These are phyloP conservation scores for Thymallus thymallus DNA, from an alignment of 2,113 vertebrate genomes.

Conservation along the genomic window DNA sequence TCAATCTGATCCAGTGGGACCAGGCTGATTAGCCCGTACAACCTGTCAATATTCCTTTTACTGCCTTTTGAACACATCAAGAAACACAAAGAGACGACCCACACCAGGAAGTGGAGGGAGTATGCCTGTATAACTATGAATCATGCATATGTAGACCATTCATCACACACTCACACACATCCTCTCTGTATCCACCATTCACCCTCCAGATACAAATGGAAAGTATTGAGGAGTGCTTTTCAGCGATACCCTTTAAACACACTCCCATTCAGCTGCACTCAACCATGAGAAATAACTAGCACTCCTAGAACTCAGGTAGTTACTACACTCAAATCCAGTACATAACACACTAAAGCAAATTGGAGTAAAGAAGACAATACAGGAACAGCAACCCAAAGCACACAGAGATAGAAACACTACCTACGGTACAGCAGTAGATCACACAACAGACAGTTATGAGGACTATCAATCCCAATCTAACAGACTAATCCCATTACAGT, in stretches of 20 bases:
- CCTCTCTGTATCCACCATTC: not conserved
- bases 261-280: too few relatives aligned
- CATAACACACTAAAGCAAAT: constrained; percentile 3
- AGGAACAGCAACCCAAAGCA: constrained; percentile 17
- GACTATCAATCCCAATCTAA: constrained; percentile 18
- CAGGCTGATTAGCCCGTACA: not conserved
- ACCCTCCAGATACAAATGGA: not conserved
- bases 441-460: not conserved
- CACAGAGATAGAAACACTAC: not conserved
- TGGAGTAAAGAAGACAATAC: constrained; percentile 8
- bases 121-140: not conserved
- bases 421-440: not conserved
- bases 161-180: constrained; percentile 9
- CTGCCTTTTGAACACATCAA: not conserved
- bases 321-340: constrained; percentile 4
- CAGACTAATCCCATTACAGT: constrained; percentile 16
- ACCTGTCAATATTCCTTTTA: not conserved
- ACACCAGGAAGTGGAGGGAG: not conserved
- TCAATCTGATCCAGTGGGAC: too few relatives aligned
- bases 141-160: not conserved
- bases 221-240: not conserved
- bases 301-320: too few relatives aligned
- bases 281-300: too few relatives aligned
- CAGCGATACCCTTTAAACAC: not conserved
- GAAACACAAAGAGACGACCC: not conserved